Conservation (phyloP, 2,888 invertebrate species). For the Apoda limacodes region DNA sequence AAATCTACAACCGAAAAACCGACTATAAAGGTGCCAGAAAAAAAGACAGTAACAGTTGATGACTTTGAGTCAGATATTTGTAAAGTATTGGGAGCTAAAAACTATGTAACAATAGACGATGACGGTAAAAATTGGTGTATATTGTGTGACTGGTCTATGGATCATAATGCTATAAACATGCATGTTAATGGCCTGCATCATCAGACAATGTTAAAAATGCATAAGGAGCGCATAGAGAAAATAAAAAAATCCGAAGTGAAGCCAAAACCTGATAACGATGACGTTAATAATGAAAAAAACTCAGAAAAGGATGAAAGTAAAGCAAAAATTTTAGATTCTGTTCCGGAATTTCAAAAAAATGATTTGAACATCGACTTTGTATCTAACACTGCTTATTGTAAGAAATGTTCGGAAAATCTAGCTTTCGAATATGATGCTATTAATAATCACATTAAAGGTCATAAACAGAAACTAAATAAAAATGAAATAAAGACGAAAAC, state of each 20-base stretch:
- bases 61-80: no score
- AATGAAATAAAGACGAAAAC: no score
- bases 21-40: no score
- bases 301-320: constrained; percentile 12
- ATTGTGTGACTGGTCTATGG: constrained; percentile 24
- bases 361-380: constrained; percentile 27
- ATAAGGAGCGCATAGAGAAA: constrained; percentile 17
- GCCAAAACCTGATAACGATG: constrained; percentile 1
- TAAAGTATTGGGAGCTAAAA: constrained; percentile 17
- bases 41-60: no score
- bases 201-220: constrained; percentile 23
- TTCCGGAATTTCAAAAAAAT: constrained; percentile 25
- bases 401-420: constrained; percentile 22
- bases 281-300: constrained; percentile 1
- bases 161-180: neutral
- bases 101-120: constrained; percentile 20
- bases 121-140: constrained; percentile 22
- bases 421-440: constrained; percentile 22
- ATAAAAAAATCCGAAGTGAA: no score
- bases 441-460: constrained; percentile 23
- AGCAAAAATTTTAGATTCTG: constrained; percentile 19
- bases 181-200: constrained; percentile 25
- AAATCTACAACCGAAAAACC: constrained; percentile 20
- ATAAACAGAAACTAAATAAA: constrained; percentile 19
- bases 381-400: constrained; percentile 23